Conservation (phyloP, 2,888 invertebrate species). For the Lamproptera curius region DNA sequence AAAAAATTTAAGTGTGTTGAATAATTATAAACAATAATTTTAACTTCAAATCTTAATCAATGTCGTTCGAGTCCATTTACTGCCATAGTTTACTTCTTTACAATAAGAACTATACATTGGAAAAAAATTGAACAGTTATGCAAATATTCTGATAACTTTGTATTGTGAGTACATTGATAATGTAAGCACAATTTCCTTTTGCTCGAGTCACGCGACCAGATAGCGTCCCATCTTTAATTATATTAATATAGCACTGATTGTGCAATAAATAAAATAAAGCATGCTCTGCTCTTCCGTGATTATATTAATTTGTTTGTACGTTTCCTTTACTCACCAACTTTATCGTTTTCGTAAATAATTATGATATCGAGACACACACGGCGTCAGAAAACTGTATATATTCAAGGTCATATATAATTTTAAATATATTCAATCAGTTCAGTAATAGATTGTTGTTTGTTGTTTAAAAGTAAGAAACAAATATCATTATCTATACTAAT, state of each 20-base stretch:
- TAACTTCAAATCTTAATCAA: not conserved
- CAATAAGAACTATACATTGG: not conserved
- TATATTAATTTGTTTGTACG: constrained; percentile 9
- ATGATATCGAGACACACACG: too few relatives aligned
- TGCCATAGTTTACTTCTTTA: not conserved
- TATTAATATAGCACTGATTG: constrained; percentile 3
- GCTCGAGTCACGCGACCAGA: constrained; percentile 7
- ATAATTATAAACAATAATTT: not conserved
- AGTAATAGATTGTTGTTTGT: too few relatives aligned
- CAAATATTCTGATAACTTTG: not conserved
- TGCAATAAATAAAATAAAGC: constrained; percentile 8
- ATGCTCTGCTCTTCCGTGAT: constrained; percentile 2
- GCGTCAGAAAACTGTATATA: too few relatives aligned
- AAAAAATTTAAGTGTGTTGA: not conserved
- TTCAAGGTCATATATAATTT: too few relatives aligned
- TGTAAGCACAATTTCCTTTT: constrained; percentile 3
- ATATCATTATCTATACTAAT: too few relatives aligned
- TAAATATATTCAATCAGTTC: too few relatives aligned
- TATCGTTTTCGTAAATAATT: too few relatives aligned
- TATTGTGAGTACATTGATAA: constrained; percentile 6
- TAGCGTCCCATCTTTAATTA: constrained; percentile 9
- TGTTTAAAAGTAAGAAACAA: too few relatives aligned
- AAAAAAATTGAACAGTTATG: not conserved
- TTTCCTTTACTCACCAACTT: constrained; percentile 1
- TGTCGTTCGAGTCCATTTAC: not conserved